Evolutionary conservation across 2,888 invertebrate species (phyloP), one percentile per base, ranked within the genome.

Genomic region (Polyommatus iphigenia): DNA sequence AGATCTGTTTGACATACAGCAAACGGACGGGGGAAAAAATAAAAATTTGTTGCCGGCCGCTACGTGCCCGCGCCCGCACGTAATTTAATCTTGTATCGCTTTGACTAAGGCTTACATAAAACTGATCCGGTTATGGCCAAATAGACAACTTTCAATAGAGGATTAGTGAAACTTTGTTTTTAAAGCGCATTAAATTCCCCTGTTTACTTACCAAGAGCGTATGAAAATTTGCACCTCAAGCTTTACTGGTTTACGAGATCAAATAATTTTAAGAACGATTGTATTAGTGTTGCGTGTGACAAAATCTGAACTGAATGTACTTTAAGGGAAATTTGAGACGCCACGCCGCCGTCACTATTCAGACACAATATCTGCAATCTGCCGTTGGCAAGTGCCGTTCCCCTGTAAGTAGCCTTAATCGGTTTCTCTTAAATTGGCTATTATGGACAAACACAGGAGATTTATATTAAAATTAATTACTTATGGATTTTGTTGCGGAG

Each of bases 31-130:
- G 85, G 83, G 78, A 83, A 80, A 86, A 86, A 86, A 83, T 83
- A 85, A 87, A 84, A 87, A 86, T 85, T 85, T 82, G 84, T 85
- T 84, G 84, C 86, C 81, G 78, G 79, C 81, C 82, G 83, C 82
- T 50, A 83, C 84, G 84, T 83, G 86, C 86, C 83, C 85, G 85
- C 83, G 85, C 80, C 84, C 85, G 85, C 83, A 84, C 85, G 89
- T 92, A 90, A 92, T 91, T 91, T 87, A 89, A 91, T 91, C 88
- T 86, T 85, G 87, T 86, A 87, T 87, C 89, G 88, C 90, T 91
- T 91, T 91, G 91, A 88, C 87, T 85, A 84, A 85, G 83, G 85
- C 85, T 86, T 85, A 84, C 87, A 84, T 84, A 85, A 87, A 82
- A 80, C 79, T 78, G 59, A 81, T 81, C 67, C 80, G 73, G 67